Base-by-base conservation (phyloP, 2,797 vertebrate species). In the Echiichthys vipera region DNA sequence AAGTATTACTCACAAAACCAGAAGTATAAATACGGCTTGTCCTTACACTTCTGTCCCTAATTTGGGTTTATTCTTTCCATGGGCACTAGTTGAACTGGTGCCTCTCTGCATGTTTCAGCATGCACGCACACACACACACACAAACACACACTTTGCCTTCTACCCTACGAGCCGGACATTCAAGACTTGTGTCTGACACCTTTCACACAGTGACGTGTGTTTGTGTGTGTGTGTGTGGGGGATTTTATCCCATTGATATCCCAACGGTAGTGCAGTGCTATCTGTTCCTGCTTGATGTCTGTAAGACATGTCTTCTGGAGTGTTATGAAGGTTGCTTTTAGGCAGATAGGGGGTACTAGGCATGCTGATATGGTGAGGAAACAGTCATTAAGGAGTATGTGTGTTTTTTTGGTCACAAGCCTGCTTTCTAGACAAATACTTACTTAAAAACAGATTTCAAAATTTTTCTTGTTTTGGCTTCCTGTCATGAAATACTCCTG, bases 281-380 rank as follows among this genome's bases (percentile, higher is more conserved):
- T 85, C 80, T 61, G 76, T 75, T 50, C 76, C 84, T 92, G 88
- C 71, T 84, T 70, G 53, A 62, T 77, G 84, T 89, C 89, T 83
- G 64, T 17, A 8, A 47, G 71, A 76, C 73, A 64, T 69, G 45
- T 43, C 72, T 84, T 57, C 56, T 62, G 51, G 25, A 27, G 58
- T 2, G 45, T 42, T 61, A 2, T 62, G 47, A 29, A 24, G 47
- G 56, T 37, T 58, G 59, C 74, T 65, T 65, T 55, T 72, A 65
- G 13, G 63, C n/a, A 63, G 45, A 57, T 50, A 9, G 43, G 9
- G 39, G 40, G 17, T 42, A 40, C 58, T n/a, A 20, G 49, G 27
- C 30, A 39, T 7, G 25, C 62, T 24, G 5, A 47, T 59, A 58
- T 5, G 15, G 25, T 45, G 70, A 63, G 24, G 8, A 50, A 29